These are phyloP conservation scores for Piscicola geometra DNA, from an alignment of 2,888 invertebrate species.

Conservation along the genomic window DNA sequence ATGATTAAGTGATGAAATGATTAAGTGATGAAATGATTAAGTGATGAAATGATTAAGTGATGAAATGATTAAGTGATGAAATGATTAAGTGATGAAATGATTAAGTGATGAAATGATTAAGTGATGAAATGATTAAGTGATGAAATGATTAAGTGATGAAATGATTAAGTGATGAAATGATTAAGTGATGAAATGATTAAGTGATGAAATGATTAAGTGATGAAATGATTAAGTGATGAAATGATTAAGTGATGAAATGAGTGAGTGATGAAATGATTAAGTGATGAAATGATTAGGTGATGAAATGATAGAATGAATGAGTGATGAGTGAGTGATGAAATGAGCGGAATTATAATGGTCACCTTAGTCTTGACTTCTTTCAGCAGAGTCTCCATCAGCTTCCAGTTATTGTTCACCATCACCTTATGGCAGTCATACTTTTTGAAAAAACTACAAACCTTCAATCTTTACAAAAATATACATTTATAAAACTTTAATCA, in stretches of 20 bases:
- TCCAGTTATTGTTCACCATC: constrained; percentile 93
- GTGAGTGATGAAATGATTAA: neutral
- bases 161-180: neutral
- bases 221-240: neutral
- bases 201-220: constrained; percentile 24
- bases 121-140: neutral
- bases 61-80: neutral
- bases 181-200: too few species aligned
- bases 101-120: neutral
- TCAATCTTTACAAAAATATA: too few species aligned
- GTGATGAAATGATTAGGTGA: neutral
- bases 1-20: neutral
- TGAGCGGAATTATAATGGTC: constrained; percentile 19
- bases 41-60: constrained; percentile 24
- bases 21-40: too few species aligned
- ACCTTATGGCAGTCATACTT: constrained; percentile 66
- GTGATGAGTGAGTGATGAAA: neutral
- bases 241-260: neutral
- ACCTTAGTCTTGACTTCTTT: constrained; percentile 67
- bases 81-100: neutral
- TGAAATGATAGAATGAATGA: neutral
- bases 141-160: neutral
- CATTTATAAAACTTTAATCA: neutral
- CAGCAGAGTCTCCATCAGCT: constrained; percentile 91
- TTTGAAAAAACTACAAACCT: too few species aligned